Conservation (phyloP, 2,888 invertebrate species). For the Spialia ferax region DNA sequence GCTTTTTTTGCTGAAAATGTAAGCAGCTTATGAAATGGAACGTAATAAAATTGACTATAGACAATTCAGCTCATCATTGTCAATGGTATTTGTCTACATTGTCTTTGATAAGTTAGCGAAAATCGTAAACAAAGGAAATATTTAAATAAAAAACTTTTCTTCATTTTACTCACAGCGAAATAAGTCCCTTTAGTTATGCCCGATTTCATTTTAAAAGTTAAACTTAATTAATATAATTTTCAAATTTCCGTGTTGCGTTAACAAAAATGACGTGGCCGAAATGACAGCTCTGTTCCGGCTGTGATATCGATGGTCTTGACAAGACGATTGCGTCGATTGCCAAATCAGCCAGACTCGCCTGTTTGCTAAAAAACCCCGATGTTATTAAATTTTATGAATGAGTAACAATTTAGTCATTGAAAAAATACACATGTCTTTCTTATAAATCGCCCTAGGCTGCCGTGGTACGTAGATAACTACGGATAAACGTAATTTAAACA, state of each 20-base stretch:
- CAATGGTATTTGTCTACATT: slow-evolving; percentile 47
- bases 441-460: slow-evolving; percentile 20
- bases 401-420: slow-evolving; percentile 52
- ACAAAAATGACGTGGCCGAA: slow-evolving; percentile 82
- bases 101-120: slow-evolving; percentile 41
- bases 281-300: slow-evolving; percentile 66
- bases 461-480: slow-evolving; percentile 31
- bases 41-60: slow-evolving; percentile 56
- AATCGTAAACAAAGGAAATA: slow-evolving; percentile 20
- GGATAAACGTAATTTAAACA: slow-evolving; percentile 10
- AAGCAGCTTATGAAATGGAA: slow-evolving; percentile 55
- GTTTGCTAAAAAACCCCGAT: slow-evolving; percentile 57
- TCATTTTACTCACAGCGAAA: background rate
- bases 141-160: slow-evolving; percentile 10
- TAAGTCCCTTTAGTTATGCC: background rate
- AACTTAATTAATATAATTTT: slow-evolving; percentile 13
- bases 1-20: background rate
- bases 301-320: slow-evolving; percentile 67
- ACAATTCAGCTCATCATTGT: slow-evolving; percentile 59
- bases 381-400: slow-evolving; percentile 68
- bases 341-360: slow-evolving; percentile 80
- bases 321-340: slow-evolving; percentile 84
- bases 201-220: background rate
- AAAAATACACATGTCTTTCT: slow-evolving; percentile 40
- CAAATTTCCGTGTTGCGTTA: slow-evolving; percentile 56